These are phyloP conservation scores for Alviniconcha strummeri DNA, from an alignment of 2,888 invertebrate genomes.

Conservation along the genomic window DNA sequence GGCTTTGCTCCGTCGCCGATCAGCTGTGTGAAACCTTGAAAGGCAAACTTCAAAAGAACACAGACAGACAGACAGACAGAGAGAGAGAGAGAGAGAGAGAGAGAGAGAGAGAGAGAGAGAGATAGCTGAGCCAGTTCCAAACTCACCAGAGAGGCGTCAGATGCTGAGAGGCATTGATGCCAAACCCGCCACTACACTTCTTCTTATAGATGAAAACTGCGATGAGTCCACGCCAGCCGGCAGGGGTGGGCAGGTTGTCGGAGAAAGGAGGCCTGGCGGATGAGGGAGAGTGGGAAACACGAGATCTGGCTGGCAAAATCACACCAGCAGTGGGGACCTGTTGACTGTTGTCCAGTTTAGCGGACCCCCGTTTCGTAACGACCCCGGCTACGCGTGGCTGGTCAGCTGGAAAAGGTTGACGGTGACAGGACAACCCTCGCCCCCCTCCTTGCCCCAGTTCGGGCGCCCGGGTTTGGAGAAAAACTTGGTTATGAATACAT, in stretches of 20 bases:
- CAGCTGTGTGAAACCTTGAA: too few species aligned
- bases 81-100: not conserved
- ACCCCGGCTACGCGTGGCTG: not conserved
- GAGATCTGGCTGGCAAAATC: too few species aligned
- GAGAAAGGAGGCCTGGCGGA: not conserved
- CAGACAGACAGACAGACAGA: not conserved
- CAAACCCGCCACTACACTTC: not conserved
- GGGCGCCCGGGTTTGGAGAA: not conserved
- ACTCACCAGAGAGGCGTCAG: not conserved
- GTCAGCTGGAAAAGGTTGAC: not conserved
- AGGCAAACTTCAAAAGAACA: not conserved
- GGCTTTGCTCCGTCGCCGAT: too few species aligned
- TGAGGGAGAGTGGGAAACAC: not conserved
- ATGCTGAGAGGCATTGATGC: not conserved
- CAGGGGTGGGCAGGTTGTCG: not conserved
- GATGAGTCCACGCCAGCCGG: not conserved
- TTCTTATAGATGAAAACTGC: constrained; percentile 18
- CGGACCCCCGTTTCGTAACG: not conserved
- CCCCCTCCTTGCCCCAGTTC: not conserved
- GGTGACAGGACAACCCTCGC: not conserved
- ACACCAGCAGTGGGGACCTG: too few species aligned
- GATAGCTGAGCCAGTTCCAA: not conserved
- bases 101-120: not conserved
- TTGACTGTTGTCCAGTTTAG: not conserved
- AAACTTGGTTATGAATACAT: constrained; percentile 33